phyloP scores from a whole-genome alignment of 2,888 invertebrate species.

The Ectemnius cavifrons region DNA sequence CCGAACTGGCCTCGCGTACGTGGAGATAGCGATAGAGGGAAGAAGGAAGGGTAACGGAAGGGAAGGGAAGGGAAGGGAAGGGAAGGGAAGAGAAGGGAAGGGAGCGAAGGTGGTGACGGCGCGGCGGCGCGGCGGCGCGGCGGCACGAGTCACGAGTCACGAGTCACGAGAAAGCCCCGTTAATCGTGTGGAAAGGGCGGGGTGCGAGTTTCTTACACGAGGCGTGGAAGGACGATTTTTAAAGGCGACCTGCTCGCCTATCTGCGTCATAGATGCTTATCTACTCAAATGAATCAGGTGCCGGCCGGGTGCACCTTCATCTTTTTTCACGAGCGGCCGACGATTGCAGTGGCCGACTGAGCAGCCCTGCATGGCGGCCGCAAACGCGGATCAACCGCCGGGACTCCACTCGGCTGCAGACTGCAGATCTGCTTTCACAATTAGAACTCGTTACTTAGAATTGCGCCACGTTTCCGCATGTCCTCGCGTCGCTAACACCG shows the following conservation, averaged over 20 bases:
- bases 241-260: slow-evolving; percentile 58
- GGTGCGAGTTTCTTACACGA: slow-evolving; percentile 30
- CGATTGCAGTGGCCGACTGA: background rate
- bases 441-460: slow-evolving; percentile 73
- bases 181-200: slow-evolving; percentile 46
- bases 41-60: background rate
- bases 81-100: slow-evolving; percentile 12
- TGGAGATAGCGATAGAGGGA: too few species aligned
- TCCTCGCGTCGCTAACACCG: slow-evolving; percentile 37
- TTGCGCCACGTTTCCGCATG: slow-evolving; percentile 71
- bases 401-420: slow-evolving; percentile 21
- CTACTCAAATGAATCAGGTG: slow-evolving; percentile 66
- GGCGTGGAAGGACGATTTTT: slow-evolving; percentile 63
- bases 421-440: slow-evolving; percentile 69
- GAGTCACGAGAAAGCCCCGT: slow-evolving; percentile 3
- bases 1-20: slow-evolving; percentile 38
- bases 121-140: slow-evolving; percentile 20
- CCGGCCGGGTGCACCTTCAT: slow-evolving; percentile 60
- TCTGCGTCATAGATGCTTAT: slow-evolving; percentile 65
- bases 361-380: background rate
- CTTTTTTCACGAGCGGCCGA: slow-evolving; percentile 19
- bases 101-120: slow-evolving; percentile 33
- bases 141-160: slow-evolving; percentile 47
- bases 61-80: slow-evolving; percentile 32
- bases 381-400: too few species aligned